Evolutionary conservation across 2,113 vertebrate genomes (phyloP).

Genomic region (Notiomystis cincta): DNA sequence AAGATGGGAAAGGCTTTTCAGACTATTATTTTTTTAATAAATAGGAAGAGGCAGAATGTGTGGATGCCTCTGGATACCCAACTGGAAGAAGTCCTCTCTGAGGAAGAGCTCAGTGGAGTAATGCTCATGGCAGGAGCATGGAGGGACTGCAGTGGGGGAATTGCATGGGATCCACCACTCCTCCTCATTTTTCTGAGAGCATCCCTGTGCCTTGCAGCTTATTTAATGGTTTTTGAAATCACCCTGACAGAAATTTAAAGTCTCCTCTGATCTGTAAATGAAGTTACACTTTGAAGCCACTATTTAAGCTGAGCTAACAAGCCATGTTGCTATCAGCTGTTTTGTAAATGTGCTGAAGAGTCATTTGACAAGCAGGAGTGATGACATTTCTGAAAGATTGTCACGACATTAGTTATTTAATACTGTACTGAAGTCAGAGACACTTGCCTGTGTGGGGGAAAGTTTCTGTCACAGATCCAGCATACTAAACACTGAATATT

Average conservation of each 20-base stretch:
- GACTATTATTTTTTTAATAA: conserved; percentile 10
- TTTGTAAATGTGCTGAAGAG: not conserved
- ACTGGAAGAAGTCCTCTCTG: not conserved
- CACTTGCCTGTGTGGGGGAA: not conserved
- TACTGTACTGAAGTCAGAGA: not conserved
- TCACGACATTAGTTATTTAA: conserved; percentile 14
- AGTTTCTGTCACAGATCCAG: not conserved
- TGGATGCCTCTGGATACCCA: not conserved
- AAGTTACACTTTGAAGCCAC: not conserved
- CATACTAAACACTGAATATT: not conserved
- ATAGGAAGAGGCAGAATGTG: not conserved
- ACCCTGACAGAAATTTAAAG: not conserved
- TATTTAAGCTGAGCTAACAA: not conserved
- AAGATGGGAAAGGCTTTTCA: not conserved
- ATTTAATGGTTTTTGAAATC: not conserved
- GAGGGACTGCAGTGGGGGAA: not conserved
- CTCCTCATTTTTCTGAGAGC: not conserved
- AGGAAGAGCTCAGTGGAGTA: not conserved
- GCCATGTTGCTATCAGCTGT: not conserved
- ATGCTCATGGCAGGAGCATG: not conserved
- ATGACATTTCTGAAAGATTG: conserved; percentile 6
- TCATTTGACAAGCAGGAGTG: not conserved
- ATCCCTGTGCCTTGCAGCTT: not conserved
- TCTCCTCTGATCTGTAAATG: not conserved
- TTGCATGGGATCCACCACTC: rapidly evolving